These are phyloP conservation scores for Mimas tiliae DNA, from an alignment of 2,888 invertebrate genomes.

Conservation along the genomic window DNA sequence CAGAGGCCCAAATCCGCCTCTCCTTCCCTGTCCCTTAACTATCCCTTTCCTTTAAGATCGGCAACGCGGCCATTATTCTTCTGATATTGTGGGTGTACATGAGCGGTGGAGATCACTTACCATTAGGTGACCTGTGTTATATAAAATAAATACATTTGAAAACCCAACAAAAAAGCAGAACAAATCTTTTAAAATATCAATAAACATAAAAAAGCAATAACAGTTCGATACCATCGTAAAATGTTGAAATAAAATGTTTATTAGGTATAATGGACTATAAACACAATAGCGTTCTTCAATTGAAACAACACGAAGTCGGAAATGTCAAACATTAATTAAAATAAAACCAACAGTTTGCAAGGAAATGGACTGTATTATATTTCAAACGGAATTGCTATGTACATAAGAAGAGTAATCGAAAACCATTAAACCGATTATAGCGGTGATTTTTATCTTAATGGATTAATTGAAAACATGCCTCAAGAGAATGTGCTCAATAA, in stretches of 20 bases:
- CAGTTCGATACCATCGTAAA: not conserved
- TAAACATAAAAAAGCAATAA: not conserved
- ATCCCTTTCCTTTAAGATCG: too few species aligned
- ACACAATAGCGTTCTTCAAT: constrained; percentile 6
- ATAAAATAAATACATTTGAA: not conserved
- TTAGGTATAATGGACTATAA: not conserved
- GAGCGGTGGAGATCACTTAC: too few species aligned
- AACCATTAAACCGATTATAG: constrained; percentile 53
- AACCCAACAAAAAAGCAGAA: not conserved
- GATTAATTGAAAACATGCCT: constrained; percentile 64
- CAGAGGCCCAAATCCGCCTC: too few species aligned
- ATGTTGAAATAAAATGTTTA: not conserved
- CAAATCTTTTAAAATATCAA: not conserved
- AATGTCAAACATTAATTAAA: constrained; percentile 21
- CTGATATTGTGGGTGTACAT: too few species aligned
- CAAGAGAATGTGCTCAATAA: constrained; percentile 53
- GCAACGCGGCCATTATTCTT: too few species aligned
- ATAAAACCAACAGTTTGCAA: constrained; percentile 9
- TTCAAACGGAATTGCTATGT: constrained; percentile 37
- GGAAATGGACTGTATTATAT: not conserved
- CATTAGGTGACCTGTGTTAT: too few species aligned
- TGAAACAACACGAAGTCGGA: constrained; percentile 12
- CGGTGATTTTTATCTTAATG: constrained; percentile 67
- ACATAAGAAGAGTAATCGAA: constrained; percentile 52
- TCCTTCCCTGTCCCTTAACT: too few species aligned